Evolutionary conservation across 2,113 vertebrate species (phyloP).

Genomic region (Greenwoodochromis staneri): DNA sequence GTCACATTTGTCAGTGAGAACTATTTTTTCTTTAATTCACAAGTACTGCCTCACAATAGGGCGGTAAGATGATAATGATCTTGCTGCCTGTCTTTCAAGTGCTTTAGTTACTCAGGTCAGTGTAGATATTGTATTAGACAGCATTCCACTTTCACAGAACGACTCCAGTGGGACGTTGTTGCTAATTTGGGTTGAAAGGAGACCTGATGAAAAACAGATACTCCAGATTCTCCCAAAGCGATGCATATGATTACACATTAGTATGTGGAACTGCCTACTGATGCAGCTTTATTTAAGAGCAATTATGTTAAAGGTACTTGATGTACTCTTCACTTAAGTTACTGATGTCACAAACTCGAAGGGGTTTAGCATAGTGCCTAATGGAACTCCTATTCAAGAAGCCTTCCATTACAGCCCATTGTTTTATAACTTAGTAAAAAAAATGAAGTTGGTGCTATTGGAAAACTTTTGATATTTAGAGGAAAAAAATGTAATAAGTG

Average conservation of each 20-base stretch:
- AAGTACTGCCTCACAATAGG: conserved; percentile 30
- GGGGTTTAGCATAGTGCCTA: conserved; percentile 60
- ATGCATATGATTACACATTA: not conserved
- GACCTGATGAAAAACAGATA: not conserved
- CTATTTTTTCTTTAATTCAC: not conserved
- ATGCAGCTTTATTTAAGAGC: not conserved
- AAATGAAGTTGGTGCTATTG: conserved; percentile 59
- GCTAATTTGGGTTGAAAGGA: not conserved
- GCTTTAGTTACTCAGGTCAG: conserved; percentile 69
- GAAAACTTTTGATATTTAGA: conserved; percentile 22
- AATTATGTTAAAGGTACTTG: not conserved
- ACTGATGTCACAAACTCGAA: conserved; percentile 27
- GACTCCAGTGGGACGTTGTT: not conserved
- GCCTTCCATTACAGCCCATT: conserved; percentile 21
- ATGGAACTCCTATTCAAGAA: conserved; percentile 12
- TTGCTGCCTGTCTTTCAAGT: conserved; percentile 46
- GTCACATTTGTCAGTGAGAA: not conserved
- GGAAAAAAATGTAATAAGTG: not conserved
- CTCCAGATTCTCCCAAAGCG: conserved; percentile 12
- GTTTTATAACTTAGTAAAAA: conserved; percentile 3
- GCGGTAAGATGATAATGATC: not conserved
- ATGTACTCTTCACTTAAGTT: conserved; percentile 10
- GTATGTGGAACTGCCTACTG: not conserved
- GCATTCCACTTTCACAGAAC: conserved; percentile 47
- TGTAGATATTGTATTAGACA: conserved; percentile 17